A percentile compares a stretch with the other conserved stretches of the same genome.
These are phyloP conservation scores for Epiblema foenella DNA, from an alignment of 2,888 invertebrate species.

Conservation along the genomic window DNA sequence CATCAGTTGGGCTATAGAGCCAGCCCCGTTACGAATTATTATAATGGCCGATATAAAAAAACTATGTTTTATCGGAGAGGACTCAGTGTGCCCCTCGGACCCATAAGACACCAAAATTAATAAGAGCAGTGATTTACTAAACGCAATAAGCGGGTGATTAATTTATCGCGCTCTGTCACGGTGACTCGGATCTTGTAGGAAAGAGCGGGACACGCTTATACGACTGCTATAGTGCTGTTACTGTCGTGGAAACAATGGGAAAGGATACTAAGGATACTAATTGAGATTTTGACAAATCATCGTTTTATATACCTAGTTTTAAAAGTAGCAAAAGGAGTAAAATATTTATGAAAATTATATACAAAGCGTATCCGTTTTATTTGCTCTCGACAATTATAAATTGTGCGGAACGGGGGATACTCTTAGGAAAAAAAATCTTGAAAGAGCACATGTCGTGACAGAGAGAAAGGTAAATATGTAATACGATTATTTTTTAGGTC, in stretches of 20 bases:
- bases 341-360: too few species aligned
- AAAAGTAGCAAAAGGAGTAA: too few species aligned
- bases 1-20: too few species aligned
- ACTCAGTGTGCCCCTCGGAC: constrained; percentile 8
- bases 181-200: constrained; percentile 26
- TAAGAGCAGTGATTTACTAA: constrained; percentile 43
- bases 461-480: too few species aligned
- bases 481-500: too few species aligned
- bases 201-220: constrained; percentile 16
- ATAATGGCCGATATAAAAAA: neutral
- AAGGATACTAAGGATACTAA: neutral
- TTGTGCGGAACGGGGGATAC: too few species aligned
- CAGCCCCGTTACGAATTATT: too few species aligned
- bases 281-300: constrained; percentile 16
- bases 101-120: constrained; percentile 40
- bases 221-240: neutral
- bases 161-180: constrained; percentile 41
- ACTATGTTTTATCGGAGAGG: neutral
- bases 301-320: neutral
- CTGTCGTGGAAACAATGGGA: constrained; percentile 13
- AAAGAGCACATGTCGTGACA: too few species aligned
- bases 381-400: too few species aligned
- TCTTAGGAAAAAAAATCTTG: too few species aligned
- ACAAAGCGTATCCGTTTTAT: too few species aligned
- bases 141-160: constrained; percentile 43